Evolutionary conservation across 1,140 invertebrate genomes (phyloP), one percentile per base, ranked within the genome.

Genomic region (Acromyrmex echinatior): DNA sequence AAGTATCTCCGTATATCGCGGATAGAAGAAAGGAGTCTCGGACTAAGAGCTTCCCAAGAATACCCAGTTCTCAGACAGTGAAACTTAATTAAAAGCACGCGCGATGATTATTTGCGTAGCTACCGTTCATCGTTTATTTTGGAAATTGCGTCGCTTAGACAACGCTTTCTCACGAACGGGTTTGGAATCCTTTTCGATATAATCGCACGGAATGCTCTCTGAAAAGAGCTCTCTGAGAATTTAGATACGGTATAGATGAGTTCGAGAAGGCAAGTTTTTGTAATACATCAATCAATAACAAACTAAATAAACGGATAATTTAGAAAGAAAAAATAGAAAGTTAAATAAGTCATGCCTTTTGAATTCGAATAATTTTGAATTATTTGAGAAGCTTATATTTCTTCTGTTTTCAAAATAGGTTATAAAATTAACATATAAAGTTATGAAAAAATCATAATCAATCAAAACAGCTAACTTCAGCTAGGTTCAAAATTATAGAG

Each of bases 71-170:
- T 88, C 90, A 92, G 92, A 94, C 93, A 93, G 92, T 88, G 93
- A 87, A 95, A 95, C 94, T 95, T 95, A 95, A 95, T 95, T 95
- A 95, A 95, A 95, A 95, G 95, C 95, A 95, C 93, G 94, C 95
- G 93, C 94, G 93, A 95, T 95, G 95, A 95, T 95, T 95, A 95
- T 95, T 95, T 95, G 94, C 94, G 87, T 93, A 95, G 92, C 89
- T 81, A 87, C 90, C 87, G 92, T 92, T 93, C 92, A 90, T 90
- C 94, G 95, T 95, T 95, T 95, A 95, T 95, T 95, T 95, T 95
- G 94, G 95, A 95, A 95, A 95, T 95, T 95, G 95, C 94, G 93
- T 94, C 90, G 91, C 90, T 90, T 91, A 79, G 53, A 87, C 87
- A 71, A 63, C 90, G 90, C 86, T 92, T 81, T 89, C 91, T 91